Evolutionary conservation across 2,888 invertebrate species (phyloP).

Genomic region (Amorpha juglandis): DNA sequence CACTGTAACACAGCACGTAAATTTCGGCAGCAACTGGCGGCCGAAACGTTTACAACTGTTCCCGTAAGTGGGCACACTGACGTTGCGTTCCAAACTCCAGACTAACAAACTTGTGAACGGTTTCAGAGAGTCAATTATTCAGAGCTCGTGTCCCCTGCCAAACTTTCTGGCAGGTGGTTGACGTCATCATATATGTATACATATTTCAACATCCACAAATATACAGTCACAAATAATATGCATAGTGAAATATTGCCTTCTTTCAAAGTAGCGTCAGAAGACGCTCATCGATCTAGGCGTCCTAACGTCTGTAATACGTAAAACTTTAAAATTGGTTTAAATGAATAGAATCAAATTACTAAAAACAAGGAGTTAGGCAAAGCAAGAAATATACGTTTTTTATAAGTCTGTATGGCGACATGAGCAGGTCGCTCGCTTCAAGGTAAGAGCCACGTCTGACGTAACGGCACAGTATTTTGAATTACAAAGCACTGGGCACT

Average conservation of each 20-base stretch:
- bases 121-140: slow-evolving; percentile 77
- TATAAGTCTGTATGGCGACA: no score
- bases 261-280: slow-evolving; percentile 52
- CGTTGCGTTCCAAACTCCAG: slow-evolving; percentile 72
- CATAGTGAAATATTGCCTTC: slow-evolving; percentile 66
- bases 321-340: not conserved
- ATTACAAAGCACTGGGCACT: no score
- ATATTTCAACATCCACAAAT: slow-evolving; percentile 62
- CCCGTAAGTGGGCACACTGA: slow-evolving; percentile 50
- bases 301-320: not conserved
- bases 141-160: slow-evolving; percentile 79
- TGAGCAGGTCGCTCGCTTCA: no score
- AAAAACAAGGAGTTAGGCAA: no score
- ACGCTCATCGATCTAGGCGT: not conserved
- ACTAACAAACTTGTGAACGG: slow-evolving; percentile 75
- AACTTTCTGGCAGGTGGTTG: slow-evolving; percentile 77
- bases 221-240: slow-evolving; percentile 63
- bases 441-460: no score
- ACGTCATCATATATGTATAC: slow-evolving; percentile 71
- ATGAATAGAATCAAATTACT: no score
- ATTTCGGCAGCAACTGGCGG: slow-evolving; percentile 37
- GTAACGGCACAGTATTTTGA: no score
- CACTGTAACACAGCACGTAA: slow-evolving; percentile 22
- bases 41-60: slow-evolving; percentile 40
- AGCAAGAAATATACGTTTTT: no score